Conservation (phyloP, 2,113 vertebrate genomes). For the Hippocampus zosterae region DNA sequence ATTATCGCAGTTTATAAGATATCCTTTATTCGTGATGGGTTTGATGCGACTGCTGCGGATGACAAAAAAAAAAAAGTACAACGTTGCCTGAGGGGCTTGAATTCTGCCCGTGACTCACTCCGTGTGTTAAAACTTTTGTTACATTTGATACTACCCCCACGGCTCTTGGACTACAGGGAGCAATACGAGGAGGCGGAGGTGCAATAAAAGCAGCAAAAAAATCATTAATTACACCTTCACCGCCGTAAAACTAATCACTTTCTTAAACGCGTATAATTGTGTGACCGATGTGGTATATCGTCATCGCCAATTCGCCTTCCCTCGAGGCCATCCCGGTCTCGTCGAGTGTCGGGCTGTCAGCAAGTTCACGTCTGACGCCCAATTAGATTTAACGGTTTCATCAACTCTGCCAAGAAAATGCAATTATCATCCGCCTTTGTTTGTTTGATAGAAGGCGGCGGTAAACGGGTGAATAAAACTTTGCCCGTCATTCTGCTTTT, state of each 20-base stretch:
- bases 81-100: slow-evolving; percentile 47
- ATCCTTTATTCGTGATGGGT: no score
- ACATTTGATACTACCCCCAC: slow-evolving; percentile 53
- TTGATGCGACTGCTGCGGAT: slow-evolving; percentile 54
- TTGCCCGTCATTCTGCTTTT: background rate
- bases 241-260: slow-evolving; percentile 63
- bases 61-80: slow-evolving; percentile 38
- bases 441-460: background rate
- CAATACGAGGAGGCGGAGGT: slow-evolving; percentile 44
- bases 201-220: slow-evolving; percentile 57
- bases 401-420: background rate
- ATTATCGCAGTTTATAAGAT: slow-evolving; percentile 37
- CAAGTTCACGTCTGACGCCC: background rate
- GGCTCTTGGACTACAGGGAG: slow-evolving; percentile 43
- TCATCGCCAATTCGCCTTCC: slow-evolving; percentile 38
- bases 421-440: background rate
- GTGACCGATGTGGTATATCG: slow-evolving; percentile 8
- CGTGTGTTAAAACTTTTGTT: slow-evolving; percentile 46
- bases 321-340: background rate
- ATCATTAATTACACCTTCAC: slow-evolving; percentile 65
- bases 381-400: slow-evolving; percentile 2
- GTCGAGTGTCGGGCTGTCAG: background rate
- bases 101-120: slow-evolving; percentile 59
- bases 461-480: background rate
- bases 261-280: slow-evolving; percentile 53